Base-by-base conservation (phyloP, 2,888 invertebrate genomes). In the Nymphalis urticae region DNA sequence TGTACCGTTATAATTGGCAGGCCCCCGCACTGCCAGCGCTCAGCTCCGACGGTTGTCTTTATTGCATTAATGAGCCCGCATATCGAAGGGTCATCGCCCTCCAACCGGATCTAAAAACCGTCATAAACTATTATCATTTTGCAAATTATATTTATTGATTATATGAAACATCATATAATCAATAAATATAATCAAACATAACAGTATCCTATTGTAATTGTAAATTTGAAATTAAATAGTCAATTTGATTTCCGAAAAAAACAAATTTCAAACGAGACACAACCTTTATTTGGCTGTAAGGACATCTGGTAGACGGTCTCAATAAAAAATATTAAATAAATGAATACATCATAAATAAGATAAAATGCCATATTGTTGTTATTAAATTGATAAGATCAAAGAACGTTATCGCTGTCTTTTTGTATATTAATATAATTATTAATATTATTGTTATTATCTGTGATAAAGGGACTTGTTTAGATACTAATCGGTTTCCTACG, bases 11-110 rank as follows among this genome's bases (percentile, higher is more conserved):
- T 81, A 80, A 82, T 80, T 77, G 78, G 76, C 76, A 75, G 72
- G 75, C 77, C 76, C 77, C 76, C 75, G 76, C 76, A 72, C 74
- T 75, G 74, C 72, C 69, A 71, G 74, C 71, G 73, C 75, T 73
- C 76, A 74, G 74, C 75, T 72, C 75, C 75, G 77, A 70, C 77
- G 74, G 80, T 80, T 81, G 83, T 81, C 81, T 80, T 82, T 80
- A 80, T 83, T 84, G 83, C 82, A 83, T 84, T 85, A 86, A 85
- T 85, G 83, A 85, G 80, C 83, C 84, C 83, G 83, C 83, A 87
- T 85, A 77, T 77, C 76, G 74, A 75, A 74, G 75, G 80, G 84
- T 84, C 84, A 82, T 82, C 81, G 85, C 75, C 81, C 83, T 80
- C 74, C 71, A 75, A 66, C 74, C 79, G 78, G 78, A 82, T 81